These are phyloP conservation scores for Onychomys arenicola DNA, from an alignment of 2,797 vertebrate species.

Conservation along the genomic window DNA sequence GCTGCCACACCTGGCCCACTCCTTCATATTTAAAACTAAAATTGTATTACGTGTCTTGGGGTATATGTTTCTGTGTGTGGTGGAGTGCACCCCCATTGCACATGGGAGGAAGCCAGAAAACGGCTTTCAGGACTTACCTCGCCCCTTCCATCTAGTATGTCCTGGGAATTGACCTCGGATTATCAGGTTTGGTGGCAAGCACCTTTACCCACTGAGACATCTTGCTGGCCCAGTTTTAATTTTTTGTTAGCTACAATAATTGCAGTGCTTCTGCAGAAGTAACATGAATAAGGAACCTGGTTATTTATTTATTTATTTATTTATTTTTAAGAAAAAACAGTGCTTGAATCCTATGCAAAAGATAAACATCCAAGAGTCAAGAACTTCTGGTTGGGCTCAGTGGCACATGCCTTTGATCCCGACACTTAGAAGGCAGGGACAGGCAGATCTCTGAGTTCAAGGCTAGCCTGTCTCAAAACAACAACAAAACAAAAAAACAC, in stretches of 20 bases:
- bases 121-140: not conserved
- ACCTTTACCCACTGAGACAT: not conserved
- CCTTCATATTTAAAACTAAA: not conserved
- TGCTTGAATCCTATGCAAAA: not conserved
- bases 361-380: not conserved
- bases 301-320: too few relatives aligned
- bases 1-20: not conserved
- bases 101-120: not conserved
- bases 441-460: not conserved
- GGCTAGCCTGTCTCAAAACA: not conserved
- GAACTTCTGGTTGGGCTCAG: not conserved
- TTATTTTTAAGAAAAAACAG: too few relatives aligned
- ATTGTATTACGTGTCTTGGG: not conserved
- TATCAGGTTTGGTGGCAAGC: not conserved
- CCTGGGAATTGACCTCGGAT: not conserved
- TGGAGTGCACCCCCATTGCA: not conserved
- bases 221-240: not conserved
- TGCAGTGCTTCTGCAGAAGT: not conserved
- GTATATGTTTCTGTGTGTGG: not conserved
- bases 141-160: not conserved
- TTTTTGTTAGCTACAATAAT: not conserved
- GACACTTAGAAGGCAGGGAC: not conserved
- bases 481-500: not conserved
- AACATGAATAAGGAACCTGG: not conserved
- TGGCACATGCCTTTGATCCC: not conserved